Conservation (phyloP, 1,140 invertebrate species). For the Trachymyrmex septentrionalis region DNA sequence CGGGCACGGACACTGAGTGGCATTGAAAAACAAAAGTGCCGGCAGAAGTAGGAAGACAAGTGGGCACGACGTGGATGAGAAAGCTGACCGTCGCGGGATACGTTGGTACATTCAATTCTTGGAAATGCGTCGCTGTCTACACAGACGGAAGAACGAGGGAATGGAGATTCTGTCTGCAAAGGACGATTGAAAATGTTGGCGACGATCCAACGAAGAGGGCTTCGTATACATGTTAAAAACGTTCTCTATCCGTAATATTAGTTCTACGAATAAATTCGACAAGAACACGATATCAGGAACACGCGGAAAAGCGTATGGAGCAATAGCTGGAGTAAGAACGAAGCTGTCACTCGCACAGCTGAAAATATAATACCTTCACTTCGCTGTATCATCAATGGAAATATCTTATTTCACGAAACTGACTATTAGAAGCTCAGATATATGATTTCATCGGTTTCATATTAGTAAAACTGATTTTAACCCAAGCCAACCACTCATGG, state of each 20-base stretch:
- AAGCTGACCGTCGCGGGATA: slow-evolving; percentile 66
- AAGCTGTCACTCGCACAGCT: slow-evolving; percentile 24
- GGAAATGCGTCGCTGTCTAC: slow-evolving; percentile 77
- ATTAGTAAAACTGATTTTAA: not conserved
- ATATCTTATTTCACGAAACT: not conserved
- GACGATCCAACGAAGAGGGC: slow-evolving; percentile 76
- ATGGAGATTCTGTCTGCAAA: slow-evolving; percentile 75
- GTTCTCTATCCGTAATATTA: slow-evolving; percentile 77
- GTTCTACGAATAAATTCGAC: slow-evolving; percentile 73
- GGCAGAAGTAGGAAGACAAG: slow-evolving; percentile 64
- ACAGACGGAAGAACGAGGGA: slow-evolving; percentile 48
- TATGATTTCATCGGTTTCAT: not conserved
- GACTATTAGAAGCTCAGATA: not conserved
- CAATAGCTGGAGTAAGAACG: not conserved
- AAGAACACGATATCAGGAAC: slow-evolving; percentile 10
- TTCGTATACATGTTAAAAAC: slow-evolving; percentile 78
- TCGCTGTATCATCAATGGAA: not conserved
- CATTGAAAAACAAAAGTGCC: slow-evolving; percentile 62
- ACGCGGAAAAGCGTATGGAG: not conserved
- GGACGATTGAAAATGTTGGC: slow-evolving; percentile 84
- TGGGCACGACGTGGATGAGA: slow-evolving; percentile 72
- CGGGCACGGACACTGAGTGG: slow-evolving; percentile 33
- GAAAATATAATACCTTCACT: not conserved
- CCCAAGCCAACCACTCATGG: too few relatives aligned
- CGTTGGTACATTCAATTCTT: slow-evolving; percentile 79